Evolutionary conservation across 2,888 invertebrate species (phyloP).

Genomic region (Mesodorylaimus sp.): DNA sequence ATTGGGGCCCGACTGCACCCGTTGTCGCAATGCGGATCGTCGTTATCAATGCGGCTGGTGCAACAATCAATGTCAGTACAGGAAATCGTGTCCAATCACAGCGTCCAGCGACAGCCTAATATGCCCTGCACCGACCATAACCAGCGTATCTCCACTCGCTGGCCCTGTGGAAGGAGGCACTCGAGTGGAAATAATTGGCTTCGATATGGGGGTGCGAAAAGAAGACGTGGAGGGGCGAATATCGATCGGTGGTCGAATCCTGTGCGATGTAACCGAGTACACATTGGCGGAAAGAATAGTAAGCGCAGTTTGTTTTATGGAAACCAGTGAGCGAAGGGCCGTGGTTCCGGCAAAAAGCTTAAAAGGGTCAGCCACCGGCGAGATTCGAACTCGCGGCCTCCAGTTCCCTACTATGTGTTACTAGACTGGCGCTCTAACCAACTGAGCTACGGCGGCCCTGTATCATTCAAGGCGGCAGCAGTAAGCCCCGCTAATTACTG

Average conservation of each 20-base stretch:
- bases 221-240: constrained; percentile 69
- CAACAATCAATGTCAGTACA: constrained; percentile 52
- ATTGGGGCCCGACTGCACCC: constrained; percentile 82
- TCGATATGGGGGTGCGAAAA: constrained; percentile 76
- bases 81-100: constrained; percentile 13
- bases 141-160: constrained; percentile 54
- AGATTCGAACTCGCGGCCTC: too few species aligned
- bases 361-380: too few species aligned
- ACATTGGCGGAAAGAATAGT: not conserved
- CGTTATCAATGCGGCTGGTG: constrained; percentile 93
- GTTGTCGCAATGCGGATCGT: constrained; percentile 67
- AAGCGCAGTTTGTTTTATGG: too few species aligned
- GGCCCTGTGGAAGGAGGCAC: constrained; percentile 94
- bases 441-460: too few species aligned
- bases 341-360: too few species aligned
- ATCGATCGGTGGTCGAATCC: constrained; percentile 70
- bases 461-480: too few species aligned
- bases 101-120: constrained; percentile 9
- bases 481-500: too few species aligned
- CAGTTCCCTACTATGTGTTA: too few species aligned
- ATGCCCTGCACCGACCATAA: constrained; percentile 27
- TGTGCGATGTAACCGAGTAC: constrained; percentile 70
- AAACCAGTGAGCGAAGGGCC: too few species aligned
- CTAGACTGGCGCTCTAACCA: too few species aligned
- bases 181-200: constrained; percentile 80